These are phyloP conservation scores for Pentalonia nigronervosa DNA, from an alignment of 1,140 invertebrate species.

Conservation along the genomic window DNA sequence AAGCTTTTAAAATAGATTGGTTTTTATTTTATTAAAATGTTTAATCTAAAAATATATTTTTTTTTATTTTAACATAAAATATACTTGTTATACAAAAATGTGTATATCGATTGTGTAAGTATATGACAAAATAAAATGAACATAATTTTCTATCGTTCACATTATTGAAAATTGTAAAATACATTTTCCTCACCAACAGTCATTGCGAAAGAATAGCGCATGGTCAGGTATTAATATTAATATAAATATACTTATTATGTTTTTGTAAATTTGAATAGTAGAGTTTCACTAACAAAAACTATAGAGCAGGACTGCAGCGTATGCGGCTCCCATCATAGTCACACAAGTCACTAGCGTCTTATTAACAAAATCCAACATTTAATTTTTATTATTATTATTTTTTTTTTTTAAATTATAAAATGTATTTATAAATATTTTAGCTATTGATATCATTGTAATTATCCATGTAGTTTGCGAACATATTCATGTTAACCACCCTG, in stretches of 20 bases:
- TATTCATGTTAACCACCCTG: neutral
- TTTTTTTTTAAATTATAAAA: too few species aligned
- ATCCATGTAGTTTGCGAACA: too few species aligned
- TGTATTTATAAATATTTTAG: too few species aligned
- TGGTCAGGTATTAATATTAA: neutral
- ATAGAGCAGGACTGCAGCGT: too few species aligned
- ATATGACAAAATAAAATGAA: neutral
- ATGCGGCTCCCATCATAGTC: too few species aligned
- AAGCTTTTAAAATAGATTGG: neutral
- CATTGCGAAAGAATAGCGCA: neutral
- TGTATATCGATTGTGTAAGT: neutral
- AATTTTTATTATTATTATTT: too few species aligned
- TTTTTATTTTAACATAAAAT: neutral
- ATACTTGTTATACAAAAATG: neutral
- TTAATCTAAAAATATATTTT: neutral
- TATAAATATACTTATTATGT: neutral
- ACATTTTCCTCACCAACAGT: too few species aligned
- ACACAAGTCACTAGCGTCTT: too few species aligned
- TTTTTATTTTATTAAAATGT: neutral
- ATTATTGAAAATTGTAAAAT: neutral
- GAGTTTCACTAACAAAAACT: neutral
- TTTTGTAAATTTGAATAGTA: neutral
- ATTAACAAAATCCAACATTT: too few species aligned
- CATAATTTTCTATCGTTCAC: neutral
- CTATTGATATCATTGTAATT: too few species aligned